Conservation (phyloP, 2,888 invertebrate genomes). For the Harpagoxenus sublaevis region DNA sequence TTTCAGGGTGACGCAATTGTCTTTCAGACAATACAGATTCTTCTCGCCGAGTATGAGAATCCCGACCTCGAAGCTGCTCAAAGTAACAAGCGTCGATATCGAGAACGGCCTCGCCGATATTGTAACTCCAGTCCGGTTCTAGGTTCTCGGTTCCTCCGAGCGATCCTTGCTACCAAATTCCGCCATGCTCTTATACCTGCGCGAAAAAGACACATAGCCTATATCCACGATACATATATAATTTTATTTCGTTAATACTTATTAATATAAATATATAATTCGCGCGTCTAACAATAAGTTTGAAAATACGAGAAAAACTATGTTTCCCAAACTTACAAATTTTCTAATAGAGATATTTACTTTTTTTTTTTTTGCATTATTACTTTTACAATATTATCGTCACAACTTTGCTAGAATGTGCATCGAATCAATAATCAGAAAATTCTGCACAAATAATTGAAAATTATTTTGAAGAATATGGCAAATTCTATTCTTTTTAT, state of each 20-base stretch:
- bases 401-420: background rate
- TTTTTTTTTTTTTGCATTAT: background rate
- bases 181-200: slow-evolving; percentile 85
- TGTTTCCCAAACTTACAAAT: background rate
- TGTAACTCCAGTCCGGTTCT: slow-evolving; percentile 93
- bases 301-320: background rate
- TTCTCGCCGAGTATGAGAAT: slow-evolving; percentile 94
- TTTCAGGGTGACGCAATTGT: slow-evolving; percentile 91
- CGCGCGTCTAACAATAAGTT: background rate
- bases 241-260: background rate
- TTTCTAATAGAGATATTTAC: background rate
- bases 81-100: slow-evolving; percentile 89
- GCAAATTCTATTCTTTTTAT: background rate
- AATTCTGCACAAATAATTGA: background rate
- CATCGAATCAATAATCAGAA: background rate
- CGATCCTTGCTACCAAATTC: slow-evolving; percentile 80
- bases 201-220: background rate
- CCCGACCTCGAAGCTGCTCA: slow-evolving; percentile 89
- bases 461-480: background rate
- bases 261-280: background rate
- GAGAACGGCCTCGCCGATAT: slow-evolving; percentile 92
- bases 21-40: slow-evolving; percentile 93
- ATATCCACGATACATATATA: too few relatives aligned
- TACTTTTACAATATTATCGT: background rate
- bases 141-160: slow-evolving; percentile 87